Evolutionary conservation across 2,113 vertebrate genomes (phyloP).

Genomic region (Oostethus manadensis): DNA sequence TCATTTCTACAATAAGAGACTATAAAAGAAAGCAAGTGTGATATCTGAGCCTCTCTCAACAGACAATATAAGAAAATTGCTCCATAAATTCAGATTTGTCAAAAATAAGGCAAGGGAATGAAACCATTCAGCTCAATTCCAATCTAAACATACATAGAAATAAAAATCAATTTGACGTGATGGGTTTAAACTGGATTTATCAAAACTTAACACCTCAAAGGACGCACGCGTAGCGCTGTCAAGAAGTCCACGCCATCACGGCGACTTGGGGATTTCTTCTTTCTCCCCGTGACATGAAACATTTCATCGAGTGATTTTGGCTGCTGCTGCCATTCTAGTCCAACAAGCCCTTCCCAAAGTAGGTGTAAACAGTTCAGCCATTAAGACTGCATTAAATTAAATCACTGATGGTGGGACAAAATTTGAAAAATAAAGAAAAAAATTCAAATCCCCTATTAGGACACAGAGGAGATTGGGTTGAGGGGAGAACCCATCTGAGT

Average conservation of each 20-base stretch:
- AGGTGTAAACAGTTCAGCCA: conserved; percentile 76
- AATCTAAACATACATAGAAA: conserved; percentile 60
- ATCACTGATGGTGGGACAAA: conserved; percentile 31
- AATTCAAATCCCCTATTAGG: conserved; percentile 74
- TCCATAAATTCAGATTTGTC: conserved; percentile 7
- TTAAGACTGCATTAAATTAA: conserved; percentile 70
- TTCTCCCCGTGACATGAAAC: conserved; percentile 42
- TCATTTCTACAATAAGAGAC: conserved; percentile 65
- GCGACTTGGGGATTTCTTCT: conserved; percentile 39
- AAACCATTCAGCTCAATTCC: conserved; percentile 32
- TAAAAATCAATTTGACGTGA: conserved; percentile 56
- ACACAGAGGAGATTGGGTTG: conserved; percentile 97
- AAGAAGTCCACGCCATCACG: conserved; percentile 54
- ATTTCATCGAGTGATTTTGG: conserved; percentile 35
- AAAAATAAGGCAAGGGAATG: conserved; percentile 41
- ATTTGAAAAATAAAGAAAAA: conserved; percentile 12
- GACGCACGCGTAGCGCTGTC: conserved; percentile 24
- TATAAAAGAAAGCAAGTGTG: conserved; percentile 64
- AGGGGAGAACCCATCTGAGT: conserved; percentile 97
- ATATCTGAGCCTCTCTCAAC: conserved; percentile 62
- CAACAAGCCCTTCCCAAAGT: conserved; percentile 59
- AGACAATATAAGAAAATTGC: conserved; percentile 42
- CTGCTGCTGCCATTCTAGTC: conserved; percentile 31
- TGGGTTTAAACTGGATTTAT: conserved; percentile 38
- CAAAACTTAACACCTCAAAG: conserved; percentile 36